phyloP scores from a whole-genome alignment of 2,113 vertebrate species.

The Sander lucioperca region DNA sequence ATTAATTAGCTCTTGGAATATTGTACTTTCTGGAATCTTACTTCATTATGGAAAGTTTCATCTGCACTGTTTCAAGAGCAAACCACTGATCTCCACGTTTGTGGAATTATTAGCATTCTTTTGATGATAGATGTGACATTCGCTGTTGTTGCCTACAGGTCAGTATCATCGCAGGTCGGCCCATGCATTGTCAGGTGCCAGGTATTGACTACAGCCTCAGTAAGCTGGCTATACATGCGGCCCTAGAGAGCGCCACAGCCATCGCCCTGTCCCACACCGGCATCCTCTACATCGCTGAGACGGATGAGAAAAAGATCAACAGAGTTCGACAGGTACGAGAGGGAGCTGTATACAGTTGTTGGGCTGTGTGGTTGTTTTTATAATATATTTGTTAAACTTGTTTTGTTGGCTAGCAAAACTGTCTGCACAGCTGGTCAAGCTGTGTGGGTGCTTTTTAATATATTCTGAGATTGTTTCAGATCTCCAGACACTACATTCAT shows the following conservation, averaged over 20 bases:
- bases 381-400: constrained; percentile 14
- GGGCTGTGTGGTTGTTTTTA: constrained; percentile 12
- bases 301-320: constrained; percentile 99
- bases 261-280: constrained; percentile 96
- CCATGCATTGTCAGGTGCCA: constrained; percentile 99
- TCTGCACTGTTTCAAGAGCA: neutral
- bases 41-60: constrained; percentile 34
- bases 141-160: constrained; percentile 85
- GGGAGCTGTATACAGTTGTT: neutral
- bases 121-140: neutral
- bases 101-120: neutral
- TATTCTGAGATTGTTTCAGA: constrained; percentile 37
- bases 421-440: constrained; percentile 46
- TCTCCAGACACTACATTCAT: constrained; percentile 34
- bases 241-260: constrained; percentile 97
- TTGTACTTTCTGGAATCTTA: constrained; percentile 36
- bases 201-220: constrained; percentile 99
- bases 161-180: constrained; percentile 97
- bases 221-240: constrained; percentile 97
- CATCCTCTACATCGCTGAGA: constrained; percentile 97
- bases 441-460: constrained; percentile 31
- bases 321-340: constrained; percentile 85
- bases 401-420: constrained; percentile 13
- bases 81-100: neutral
- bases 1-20: constrained; percentile 57